Percentiles rank a stretch among this genome's conserved stretches.
Evolutionary conservation across 2,888 invertebrate species (phyloP).

Genomic region (Agrochola litura): DNA sequence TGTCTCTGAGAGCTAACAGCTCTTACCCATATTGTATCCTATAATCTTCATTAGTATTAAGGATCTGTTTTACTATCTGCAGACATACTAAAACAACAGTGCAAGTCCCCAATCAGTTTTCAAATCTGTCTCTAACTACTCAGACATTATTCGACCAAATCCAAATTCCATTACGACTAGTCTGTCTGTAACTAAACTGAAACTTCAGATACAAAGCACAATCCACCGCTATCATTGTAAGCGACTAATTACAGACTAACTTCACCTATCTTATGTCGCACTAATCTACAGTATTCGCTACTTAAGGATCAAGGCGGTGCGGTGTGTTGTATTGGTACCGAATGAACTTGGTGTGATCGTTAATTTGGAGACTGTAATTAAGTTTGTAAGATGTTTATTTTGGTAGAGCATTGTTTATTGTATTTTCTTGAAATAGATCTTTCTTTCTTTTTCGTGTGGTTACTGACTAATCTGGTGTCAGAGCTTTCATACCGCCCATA

Average conservation of each 20-base stretch:
- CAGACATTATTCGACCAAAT: slow-evolving; percentile 43
- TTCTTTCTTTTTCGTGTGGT: too few species aligned
- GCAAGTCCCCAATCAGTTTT: neutral
- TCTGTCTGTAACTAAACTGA: slow-evolving; percentile 54
- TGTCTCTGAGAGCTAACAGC: neutral
- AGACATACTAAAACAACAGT: slow-evolving; percentile 17
- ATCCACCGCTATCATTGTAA: slow-evolving; percentile 47
- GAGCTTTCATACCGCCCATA: too few species aligned
- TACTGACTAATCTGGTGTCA: too few species aligned
- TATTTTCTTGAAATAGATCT: too few species aligned
- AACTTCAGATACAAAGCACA: slow-evolving; percentile 51
- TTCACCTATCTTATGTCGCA: slow-evolving; percentile 59
- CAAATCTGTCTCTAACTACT: slow-evolving; percentile 28
- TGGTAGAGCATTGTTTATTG: neutral
- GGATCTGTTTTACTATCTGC: neutral
- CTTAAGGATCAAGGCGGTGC: slow-evolving; percentile 40
- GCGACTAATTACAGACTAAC: slow-evolving; percentile 60
- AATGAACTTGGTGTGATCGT: slow-evolving; percentile 34
- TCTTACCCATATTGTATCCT: neutral
- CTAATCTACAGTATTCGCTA: slow-evolving; percentile 53
- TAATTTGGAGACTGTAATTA: slow-evolving; percentile 40
- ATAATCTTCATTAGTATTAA: neutral
- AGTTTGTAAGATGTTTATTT: neutral
- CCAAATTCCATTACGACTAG: slow-evolving; percentile 43
- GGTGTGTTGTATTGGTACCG: slow-evolving; percentile 15